Percentiles rank a stretch among this genome's conserved stretches.
Evolutionary conservation across 2,888 invertebrate species (phyloP).

Genomic region (Mechanitis mazaeus): DNA sequence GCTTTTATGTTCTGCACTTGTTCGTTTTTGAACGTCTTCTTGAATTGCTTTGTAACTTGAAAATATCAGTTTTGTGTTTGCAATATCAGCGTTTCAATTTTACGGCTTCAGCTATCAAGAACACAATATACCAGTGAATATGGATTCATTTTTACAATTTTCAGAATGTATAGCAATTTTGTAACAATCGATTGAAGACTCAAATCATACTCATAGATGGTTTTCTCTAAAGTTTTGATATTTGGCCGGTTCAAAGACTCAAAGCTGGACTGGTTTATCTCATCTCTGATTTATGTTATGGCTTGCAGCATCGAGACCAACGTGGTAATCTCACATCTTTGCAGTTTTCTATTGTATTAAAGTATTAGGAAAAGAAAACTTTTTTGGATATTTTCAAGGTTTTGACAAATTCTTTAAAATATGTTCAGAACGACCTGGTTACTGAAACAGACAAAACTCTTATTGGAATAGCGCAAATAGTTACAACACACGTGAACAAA

Average conservation of each 20-base stretch:
- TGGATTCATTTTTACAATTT: slow-evolving; percentile 51
- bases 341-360: slow-evolving; percentile 58
- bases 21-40: too few relatives aligned
- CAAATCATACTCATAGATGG: slow-evolving; percentile 54
- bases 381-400: slow-evolving; percentile 84
- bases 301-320: too few relatives aligned
- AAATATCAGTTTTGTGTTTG: too few relatives aligned
- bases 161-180: slow-evolving; percentile 45
- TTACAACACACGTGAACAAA: slow-evolving; percentile 18
- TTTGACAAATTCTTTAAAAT: slow-evolving; percentile 77
- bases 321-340: too few relatives aligned
- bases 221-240: slow-evolving; percentile 50
- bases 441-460: slow-evolving; percentile 62
- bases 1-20: too few relatives aligned
- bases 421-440: slow-evolving; percentile 79
- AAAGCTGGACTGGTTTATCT: slow-evolving; percentile 39
- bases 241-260: slow-evolving; percentile 55
- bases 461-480: slow-evolving; percentile 81
- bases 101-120: slow-evolving; percentile 50
- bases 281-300: slow-evolving; percentile 32
- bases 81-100: slow-evolving; percentile 34
- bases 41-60: too few relatives aligned
- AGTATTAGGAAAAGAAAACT: slow-evolving; percentile 41
- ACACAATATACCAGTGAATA: slow-evolving; percentile 49
- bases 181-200: slow-evolving; percentile 25